Conservation (phyloP, 2,888 invertebrate species). For the Julus scanicus region DNA sequence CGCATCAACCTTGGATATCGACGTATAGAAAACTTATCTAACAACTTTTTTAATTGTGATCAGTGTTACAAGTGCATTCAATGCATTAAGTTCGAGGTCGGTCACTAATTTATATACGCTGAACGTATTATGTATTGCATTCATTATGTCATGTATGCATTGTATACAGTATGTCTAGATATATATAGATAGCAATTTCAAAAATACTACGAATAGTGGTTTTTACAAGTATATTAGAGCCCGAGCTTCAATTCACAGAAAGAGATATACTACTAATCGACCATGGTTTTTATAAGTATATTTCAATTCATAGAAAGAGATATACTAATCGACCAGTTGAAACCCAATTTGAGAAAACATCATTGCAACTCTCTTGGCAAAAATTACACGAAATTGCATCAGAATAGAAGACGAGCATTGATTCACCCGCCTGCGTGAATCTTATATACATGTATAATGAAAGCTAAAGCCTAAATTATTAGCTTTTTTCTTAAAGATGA, state of each 20-base stretch:
- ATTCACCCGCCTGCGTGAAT: neutral
- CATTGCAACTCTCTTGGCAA: neutral
- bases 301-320: too few relatives aligned
- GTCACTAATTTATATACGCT: neutral
- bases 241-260: too few relatives aligned
- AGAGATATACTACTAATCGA: neutral
- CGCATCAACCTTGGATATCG: neutral
- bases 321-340: too few relatives aligned
- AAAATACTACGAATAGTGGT: neutral
- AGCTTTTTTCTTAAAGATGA: neutral
- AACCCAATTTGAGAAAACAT: neutral
- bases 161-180: neutral
- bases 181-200: neutral
- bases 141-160: neutral
- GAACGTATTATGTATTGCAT: neutral
- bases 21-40: neutral
- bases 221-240: too few relatives aligned
- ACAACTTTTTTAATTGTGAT: neutral
- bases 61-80: neutral
- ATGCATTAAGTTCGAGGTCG: neutral
- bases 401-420: neutral
- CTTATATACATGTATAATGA: neutral
- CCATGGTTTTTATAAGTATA: neutral
- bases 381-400: neutral
- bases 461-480: too few relatives aligned